These are phyloP conservation scores for Sminthurides bifidus DNA, from an alignment of 1,140 invertebrate species.

Conservation along the genomic window DNA sequence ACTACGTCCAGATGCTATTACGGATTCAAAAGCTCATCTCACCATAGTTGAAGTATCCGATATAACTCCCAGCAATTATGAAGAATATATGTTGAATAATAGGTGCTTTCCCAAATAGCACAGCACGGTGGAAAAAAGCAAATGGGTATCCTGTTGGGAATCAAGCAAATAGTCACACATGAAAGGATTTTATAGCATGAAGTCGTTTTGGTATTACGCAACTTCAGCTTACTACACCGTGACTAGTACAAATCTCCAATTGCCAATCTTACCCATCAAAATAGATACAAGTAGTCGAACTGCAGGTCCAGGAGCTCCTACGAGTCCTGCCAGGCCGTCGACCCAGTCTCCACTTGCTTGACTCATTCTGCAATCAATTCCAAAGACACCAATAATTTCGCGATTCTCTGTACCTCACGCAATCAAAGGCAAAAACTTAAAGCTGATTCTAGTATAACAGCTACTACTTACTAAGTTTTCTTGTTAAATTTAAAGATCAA, in stretches of 20 bases:
- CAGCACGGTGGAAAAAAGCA: conserved; percentile 53
- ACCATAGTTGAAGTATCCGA: conserved; percentile 78
- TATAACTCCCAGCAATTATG: conserved; percentile 49
- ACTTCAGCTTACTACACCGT: no score
- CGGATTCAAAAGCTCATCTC: conserved; percentile 25
- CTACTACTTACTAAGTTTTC: no score
- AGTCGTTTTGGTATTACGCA: no score
- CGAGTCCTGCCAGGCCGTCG: conserved; percentile 6
- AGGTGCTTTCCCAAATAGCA: conserved; percentile 43
- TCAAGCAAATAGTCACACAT: conserved; percentile 2
- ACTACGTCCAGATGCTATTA: no score
- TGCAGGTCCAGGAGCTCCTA: conserved; percentile 43
- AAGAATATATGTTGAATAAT: conserved; percentile 63
- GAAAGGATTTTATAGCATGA: no score
- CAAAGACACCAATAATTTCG: no score
- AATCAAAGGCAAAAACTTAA: no score
- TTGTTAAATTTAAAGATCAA: no score
- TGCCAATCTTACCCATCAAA: conserved; percentile 45
- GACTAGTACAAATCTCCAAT: no score
- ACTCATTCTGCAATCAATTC: no score
- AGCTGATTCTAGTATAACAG: no score
- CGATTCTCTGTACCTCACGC: no score
- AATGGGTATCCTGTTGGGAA: conserved; percentile 57
- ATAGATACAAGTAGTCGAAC: conserved; percentile 56
- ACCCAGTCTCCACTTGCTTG: conserved; percentile 15